These are phyloP conservation scores for Cybosia mesomella DNA, from an alignment of 2,888 invertebrate genomes.

Conservation along the genomic window DNA sequence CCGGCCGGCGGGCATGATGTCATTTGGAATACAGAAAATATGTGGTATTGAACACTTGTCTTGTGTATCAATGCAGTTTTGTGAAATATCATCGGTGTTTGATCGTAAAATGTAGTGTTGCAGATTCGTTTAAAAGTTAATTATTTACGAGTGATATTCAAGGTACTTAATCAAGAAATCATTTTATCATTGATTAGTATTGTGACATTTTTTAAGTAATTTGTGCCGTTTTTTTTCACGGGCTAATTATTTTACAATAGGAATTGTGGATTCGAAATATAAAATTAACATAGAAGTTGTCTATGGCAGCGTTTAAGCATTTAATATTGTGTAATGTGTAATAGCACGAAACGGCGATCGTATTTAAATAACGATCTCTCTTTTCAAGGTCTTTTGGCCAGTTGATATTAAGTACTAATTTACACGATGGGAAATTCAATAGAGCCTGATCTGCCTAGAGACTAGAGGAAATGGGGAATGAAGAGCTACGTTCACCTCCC, in stretches of 20 bases:
- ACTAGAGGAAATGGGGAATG: not conserved
- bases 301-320: not conserved
- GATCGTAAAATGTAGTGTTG: conserved; percentile 34
- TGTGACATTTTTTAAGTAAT: conserved; percentile 10
- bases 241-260: not conserved
- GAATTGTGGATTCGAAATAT: not conserved
- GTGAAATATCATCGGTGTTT: conserved; percentile 36
- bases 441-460: not conserved
- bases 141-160: conserved; percentile 33
- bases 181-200: conserved; percentile 14
- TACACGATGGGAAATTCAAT: not conserved
- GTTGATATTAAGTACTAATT: conserved; percentile 1
- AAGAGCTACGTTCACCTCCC: not conserved
- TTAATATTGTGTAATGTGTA: conserved; percentile 38
- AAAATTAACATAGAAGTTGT: conserved; percentile 2
- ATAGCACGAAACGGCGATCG: conserved; percentile 33
- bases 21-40: conserved; percentile 67
- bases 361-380: conserved; percentile 36
- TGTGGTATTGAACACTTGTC: conserved; percentile 40
- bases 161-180: conserved; percentile 28
- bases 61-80: conserved; percentile 51
- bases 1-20: conserved; percentile 63
- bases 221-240: not conserved
- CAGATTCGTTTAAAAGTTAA: conserved; percentile 20
- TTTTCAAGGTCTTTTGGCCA: conserved; percentile 38